These are phyloP conservation scores for Dicycla oo DNA, from an alignment of 2,888 invertebrate genomes.

Conservation along the genomic window DNA sequence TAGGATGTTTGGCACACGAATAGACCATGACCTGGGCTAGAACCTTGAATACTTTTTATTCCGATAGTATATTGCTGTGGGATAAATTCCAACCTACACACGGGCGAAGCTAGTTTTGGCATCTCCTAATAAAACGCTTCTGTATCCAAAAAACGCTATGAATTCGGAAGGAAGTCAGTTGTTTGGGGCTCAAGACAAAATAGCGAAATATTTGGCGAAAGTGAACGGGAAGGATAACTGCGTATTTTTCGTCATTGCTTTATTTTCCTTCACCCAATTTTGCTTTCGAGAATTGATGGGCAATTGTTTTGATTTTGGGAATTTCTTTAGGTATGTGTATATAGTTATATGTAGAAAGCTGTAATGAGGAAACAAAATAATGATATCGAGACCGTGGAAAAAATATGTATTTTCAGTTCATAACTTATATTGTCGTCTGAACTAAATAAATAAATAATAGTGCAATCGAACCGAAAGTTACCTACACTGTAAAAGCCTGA, in stretches of 20 bases:
- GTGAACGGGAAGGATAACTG: conserved; percentile 3
- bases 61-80: too few relatives aligned
- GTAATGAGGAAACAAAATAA: too few relatives aligned
- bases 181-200: conserved; percentile 22
- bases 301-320: conserved; percentile 23
- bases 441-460: too few relatives aligned
- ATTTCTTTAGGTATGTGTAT: background rate
- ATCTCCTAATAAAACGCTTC: conserved; percentile 19
- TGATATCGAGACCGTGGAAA: too few relatives aligned
- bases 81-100: too few relatives aligned
- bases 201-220: conserved; percentile 20
- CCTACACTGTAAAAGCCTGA: too few relatives aligned
- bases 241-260: conserved; percentile 13
- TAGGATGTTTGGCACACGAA: too few relatives aligned
- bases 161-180: conserved; percentile 17
- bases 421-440: too few relatives aligned
- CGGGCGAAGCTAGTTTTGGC: background rate
- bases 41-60: too few relatives aligned
- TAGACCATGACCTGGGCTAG: too few relatives aligned
- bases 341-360: background rate
- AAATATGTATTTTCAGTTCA: too few relatives aligned
- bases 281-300: conserved; percentile 19
- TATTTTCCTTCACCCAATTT: conserved; percentile 19
- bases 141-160: background rate
- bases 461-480: too few relatives aligned